Base-by-base conservation (phyloP, 2,888 invertebrate species). In the Poecilobothrus nobilitatus region DNA sequence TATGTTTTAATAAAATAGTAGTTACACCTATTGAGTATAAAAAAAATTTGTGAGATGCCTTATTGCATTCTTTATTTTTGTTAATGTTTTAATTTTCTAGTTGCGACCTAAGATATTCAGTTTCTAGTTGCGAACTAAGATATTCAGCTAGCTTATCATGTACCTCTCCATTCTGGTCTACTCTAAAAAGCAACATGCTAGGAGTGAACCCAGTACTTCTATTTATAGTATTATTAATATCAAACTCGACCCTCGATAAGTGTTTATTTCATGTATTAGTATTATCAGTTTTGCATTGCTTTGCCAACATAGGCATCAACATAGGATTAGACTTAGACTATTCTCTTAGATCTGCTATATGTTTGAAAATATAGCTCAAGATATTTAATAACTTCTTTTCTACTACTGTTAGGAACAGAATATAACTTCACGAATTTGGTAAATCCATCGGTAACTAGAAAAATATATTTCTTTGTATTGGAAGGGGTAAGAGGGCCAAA, bases 401-500 rank as follows among this genome's bases (percentile, higher is more conserved):
- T 73, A 68, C 74, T 75, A 3, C 77, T 78, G 66, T 71, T 74
- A 63, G 71, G 73, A 8, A 78, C 76, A 1, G 79, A 71, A 70
- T 75, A 77, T 8, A 78, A 68, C 41, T 78, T 74, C 1, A 76
- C 70, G 70, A 75, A 79, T 68, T 80, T 80, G 0, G 78, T 79
- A 64, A 80, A 81, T 0, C 72, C 78, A 69, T 82, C 79, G 0
- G 81, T 74, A 5, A 77, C 70, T 1, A 75, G 75, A 7, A 82
- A 70, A n/a, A 81, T 68, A 62, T 81, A 71, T 15, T 72, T 71
- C 68, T 73, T 73, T 0, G 68, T 70, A 20, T 69, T 74, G 64
- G 74, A 76, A 9, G 70, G 74, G 10, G 75, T 73, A 69, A 81
- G 80, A 4, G 80, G 80, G 1, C 82, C 81, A 12, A 81, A 69